Evolutionary conservation across 1,140 invertebrate genomes (phyloP).

Genomic region (Triops cancriformis): DNA sequence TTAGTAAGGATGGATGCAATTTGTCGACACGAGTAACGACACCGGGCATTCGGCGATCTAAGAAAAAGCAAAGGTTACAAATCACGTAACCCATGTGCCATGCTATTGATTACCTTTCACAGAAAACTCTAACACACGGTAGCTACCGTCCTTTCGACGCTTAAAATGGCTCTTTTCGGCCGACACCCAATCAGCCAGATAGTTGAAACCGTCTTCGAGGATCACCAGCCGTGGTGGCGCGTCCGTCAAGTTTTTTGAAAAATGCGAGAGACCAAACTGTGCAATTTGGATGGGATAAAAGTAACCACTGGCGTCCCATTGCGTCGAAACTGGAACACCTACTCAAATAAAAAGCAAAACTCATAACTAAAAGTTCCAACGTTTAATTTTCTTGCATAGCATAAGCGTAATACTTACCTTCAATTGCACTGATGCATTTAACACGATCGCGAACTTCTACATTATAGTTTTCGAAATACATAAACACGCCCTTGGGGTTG

Average conservation of each 20-base stretch:
- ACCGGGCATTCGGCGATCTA: not conserved
- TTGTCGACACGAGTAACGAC: not conserved
- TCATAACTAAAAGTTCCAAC: not conserved
- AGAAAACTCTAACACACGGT: not conserved
- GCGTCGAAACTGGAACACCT: constrained; percentile 85
- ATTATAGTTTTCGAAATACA: constrained; percentile 96
- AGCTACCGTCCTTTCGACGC: not conserved
- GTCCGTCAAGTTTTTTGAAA: constrained; percentile 85
- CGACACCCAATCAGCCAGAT: constrained; percentile 44
- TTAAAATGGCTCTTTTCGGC: constrained; percentile 41
- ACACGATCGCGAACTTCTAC: constrained; percentile 90
- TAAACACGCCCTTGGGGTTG: constrained; percentile 76
- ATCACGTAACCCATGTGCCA: not conserved
- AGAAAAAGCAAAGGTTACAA: not conserved
- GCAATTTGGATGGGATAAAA: constrained; percentile 98
- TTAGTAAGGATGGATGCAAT: constrained; percentile 1
- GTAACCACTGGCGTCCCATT: constrained; percentile 82
- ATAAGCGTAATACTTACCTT: constrained; percentile 45
- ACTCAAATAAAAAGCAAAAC: constrained; percentile 27
- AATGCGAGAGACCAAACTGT: constrained; percentile 94
- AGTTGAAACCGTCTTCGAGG: constrained; percentile 64
- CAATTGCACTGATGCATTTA: constrained; percentile 84
- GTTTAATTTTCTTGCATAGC: not conserved
- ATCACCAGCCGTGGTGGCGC: constrained; percentile 55
- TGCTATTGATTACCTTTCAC: not conserved